Percentiles rank a stretch among this genome's conserved stretches.
These are phyloP conservation scores for Aselliscus stoliczkanus DNA, from an alignment of 2,797 vertebrate species.

Conservation along the genomic window DNA sequence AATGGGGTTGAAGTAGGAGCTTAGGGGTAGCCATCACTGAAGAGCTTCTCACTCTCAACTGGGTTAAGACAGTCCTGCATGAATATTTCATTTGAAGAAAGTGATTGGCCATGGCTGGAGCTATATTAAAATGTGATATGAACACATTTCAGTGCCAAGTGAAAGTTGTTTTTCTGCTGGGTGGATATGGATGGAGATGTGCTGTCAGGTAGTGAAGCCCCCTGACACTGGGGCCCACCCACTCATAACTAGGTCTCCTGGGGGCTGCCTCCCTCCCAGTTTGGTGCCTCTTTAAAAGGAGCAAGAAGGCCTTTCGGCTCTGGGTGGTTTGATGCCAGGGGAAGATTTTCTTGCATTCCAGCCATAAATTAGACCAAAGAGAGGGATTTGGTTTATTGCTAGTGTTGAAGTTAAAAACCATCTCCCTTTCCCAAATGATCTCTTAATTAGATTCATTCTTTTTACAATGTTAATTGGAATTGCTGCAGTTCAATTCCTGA, in stretches of 20 bases:
- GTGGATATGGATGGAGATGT: neutral
- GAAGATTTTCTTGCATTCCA: neutral
- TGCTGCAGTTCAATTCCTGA: constrained; percentile 39
- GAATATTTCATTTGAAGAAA: neutral
- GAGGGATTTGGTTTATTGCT: constrained; percentile 28
- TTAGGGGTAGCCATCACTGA: neutral
- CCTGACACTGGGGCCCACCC: too few species aligned
- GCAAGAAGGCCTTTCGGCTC: neutral
- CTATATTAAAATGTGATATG: neutral
- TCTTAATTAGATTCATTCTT: constrained; percentile 60
- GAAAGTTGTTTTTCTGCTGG: neutral
- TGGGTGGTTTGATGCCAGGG: neutral
- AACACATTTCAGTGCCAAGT: neutral
- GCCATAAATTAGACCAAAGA: neutral
- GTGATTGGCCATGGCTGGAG: neutral
- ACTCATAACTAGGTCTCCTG: accelerated
- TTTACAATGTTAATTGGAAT: constrained; percentile 58
- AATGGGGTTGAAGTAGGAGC: neutral
- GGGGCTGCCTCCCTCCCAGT: too few species aligned
- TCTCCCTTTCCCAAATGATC: neutral
- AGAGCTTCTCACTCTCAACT: neutral
- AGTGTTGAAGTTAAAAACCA: constrained; percentile 15
- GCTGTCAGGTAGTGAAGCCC: neutral
- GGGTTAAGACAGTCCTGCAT: neutral
- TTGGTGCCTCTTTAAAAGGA: neutral